A percentile compares a stretch with the other conserved stretches of the same genome.
These are phyloP conservation scores for Malacoctenus gilli DNA, from an alignment of 2,797 vertebrate species.

Conservation along the genomic window DNA sequence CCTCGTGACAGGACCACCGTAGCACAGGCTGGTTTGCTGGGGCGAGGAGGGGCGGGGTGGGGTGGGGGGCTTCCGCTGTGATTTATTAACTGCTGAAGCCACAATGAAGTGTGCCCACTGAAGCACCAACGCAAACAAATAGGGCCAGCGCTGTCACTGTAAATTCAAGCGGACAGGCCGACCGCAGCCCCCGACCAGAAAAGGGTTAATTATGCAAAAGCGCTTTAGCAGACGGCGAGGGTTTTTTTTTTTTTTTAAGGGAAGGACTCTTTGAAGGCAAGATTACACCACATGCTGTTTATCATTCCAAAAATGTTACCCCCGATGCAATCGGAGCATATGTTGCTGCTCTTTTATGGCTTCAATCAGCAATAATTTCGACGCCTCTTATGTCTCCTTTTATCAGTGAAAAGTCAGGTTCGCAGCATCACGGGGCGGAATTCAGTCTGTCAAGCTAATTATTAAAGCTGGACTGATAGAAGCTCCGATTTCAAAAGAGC, in stretches of 20 bases:
- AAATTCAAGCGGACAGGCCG: constrained; percentile 69
- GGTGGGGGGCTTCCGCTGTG: constrained; percentile 62
- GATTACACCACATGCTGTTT: constrained; percentile 24
- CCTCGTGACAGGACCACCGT: constrained; percentile 82
- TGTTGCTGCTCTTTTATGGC: too few relatives aligned
- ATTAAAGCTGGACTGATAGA: too few relatives aligned
- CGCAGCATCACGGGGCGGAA: too few relatives aligned
- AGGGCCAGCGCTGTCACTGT: constrained; percentile 72
- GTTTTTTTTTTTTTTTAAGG: too few relatives aligned
- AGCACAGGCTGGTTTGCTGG: constrained; percentile 64
- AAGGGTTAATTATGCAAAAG: constrained; percentile 78
- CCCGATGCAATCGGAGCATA: too few relatives aligned
- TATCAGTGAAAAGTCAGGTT: too few relatives aligned
- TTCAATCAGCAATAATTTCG: too few relatives aligned
- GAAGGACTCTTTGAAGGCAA: constrained; percentile 15
- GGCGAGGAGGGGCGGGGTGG: too few relatives aligned
- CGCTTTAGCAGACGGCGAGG: constrained; percentile 20
- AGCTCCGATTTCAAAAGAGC: too few relatives aligned
- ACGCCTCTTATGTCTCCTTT: too few relatives aligned
- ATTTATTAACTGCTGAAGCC: constrained; percentile 83
- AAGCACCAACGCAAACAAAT: constrained; percentile 80
- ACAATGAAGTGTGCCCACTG: constrained; percentile 76
- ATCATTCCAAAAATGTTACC: background rate
- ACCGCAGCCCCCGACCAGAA: constrained; percentile 53
- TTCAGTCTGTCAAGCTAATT: too few relatives aligned